Base-by-base conservation (phyloP, 2,113 vertebrate species). In the Sorex araneus region DNA sequence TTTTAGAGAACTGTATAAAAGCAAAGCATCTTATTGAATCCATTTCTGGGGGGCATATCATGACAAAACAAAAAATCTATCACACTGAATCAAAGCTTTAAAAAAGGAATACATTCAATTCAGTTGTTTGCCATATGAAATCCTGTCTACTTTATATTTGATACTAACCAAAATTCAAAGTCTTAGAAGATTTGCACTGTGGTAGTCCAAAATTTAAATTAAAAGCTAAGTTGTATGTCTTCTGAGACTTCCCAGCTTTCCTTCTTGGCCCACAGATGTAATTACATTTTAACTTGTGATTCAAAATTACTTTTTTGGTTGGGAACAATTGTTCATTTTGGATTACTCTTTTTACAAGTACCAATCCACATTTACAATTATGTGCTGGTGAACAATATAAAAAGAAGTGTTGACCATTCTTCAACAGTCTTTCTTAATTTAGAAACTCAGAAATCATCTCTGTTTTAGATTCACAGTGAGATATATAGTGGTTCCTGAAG, bases 201-300 rank as follows among this genome's bases (percentile, higher is more conserved):
- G 71, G 3, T 45, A 54, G 77, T 71, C 16, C 32, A 76, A 88
- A 57, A 90, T 79, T 90, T 88, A 87, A 92, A 79, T 69, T 8
- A 83, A 87, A 86, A 50, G n/a, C 50, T 32, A 69, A 79, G 84
- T 81, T 77, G 9, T 25, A 91, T 88, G 66, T 79, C 36, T 88
- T 92, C 90, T 92, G 66, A 92, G 66, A 93, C 75, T 83, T 92
- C 76, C 16, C 36, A 19, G 10, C 79, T 36, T 96, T 76, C 57
- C n/a, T 76, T 66, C 36, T 77, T 89, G 60, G 69, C 67, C 15
- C 21, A 54, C 27, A 63, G 43, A 30, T 73, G 7, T 71, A 57
- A 80, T 67, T 90, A 76, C 32, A 95, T 95, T 88, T 86, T 50
- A 82, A 32, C 40, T 28, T 13, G 6, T 73, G 28, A 87, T 95